Percentiles rank a stretch among this genome's conserved stretches.
These are phyloP conservation scores for Anas capensis DNA, from an alignment of 2,797 vertebrate species.

Conservation along the genomic window DNA sequence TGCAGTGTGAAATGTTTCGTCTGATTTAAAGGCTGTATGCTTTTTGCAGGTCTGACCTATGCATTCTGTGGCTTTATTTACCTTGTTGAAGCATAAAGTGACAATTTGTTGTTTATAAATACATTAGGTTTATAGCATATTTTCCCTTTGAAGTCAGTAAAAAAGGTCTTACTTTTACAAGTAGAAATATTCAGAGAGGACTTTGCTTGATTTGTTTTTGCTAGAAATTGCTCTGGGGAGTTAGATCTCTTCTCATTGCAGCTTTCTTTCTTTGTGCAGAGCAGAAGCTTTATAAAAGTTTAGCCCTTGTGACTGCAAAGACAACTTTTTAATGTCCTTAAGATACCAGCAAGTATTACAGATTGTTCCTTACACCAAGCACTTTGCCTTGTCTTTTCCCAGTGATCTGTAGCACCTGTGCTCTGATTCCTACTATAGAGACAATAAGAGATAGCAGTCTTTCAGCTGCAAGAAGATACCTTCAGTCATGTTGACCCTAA, in stretches of 20 bases:
- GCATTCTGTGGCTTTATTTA: conserved; percentile 63
- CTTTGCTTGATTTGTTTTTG: not conserved
- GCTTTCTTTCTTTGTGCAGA: not conserved
- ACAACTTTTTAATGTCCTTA: not conserved
- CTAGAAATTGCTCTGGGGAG: not conserved
- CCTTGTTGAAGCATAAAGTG: conserved; percentile 50
- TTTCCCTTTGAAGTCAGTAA: conserved; percentile 41
- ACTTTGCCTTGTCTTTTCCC: not conserved
- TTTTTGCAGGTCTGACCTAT: conserved; percentile 36
- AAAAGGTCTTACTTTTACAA: conserved; percentile 8
- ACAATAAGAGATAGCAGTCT: not conserved
- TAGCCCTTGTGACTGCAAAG: not conserved
- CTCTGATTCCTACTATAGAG: not conserved
- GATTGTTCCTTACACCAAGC: not conserved
- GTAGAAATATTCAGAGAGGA: not conserved
- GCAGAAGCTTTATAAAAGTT: not conserved
- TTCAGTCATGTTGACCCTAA: not conserved
- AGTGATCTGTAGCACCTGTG: not conserved
- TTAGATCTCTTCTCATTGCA: not conserved
- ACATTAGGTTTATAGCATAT: not conserved
- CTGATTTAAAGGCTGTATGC: conserved; percentile 27
- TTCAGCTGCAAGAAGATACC: not conserved
- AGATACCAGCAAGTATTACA: not conserved
- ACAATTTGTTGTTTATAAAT: conserved; percentile 45
- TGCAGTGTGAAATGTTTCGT: not conserved